Evolutionary conservation across 2,888 invertebrate genomes (phyloP).

Genomic region (Actias luna): DNA sequence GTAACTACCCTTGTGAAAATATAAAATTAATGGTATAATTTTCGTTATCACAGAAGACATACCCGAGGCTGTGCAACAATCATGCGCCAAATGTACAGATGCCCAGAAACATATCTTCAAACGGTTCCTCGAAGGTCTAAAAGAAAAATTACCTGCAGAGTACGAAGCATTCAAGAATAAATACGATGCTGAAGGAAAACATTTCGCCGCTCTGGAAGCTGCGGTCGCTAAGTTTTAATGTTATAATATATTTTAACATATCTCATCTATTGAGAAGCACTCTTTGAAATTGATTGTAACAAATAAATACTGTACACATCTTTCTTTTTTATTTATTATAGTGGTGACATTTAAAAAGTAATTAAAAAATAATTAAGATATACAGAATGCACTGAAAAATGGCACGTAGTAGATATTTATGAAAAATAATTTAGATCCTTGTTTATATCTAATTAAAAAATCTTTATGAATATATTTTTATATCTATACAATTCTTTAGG

Average conservation of each 20-base stretch:
- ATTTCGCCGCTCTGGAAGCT: constrained; percentile 74
- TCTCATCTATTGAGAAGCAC: background rate
- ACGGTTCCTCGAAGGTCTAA: constrained; percentile 77
- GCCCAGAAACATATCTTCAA: constrained; percentile 84
- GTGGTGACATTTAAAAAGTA: background rate
- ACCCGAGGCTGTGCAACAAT: constrained; percentile 83
- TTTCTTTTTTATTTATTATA: background rate
- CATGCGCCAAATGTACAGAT: constrained; percentile 84
- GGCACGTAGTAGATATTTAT: no score
- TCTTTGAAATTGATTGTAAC: background rate
- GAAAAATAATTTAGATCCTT: background rate
- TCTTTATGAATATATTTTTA: no score
- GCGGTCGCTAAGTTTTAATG: constrained; percentile 42
- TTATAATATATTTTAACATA: constrained; percentile 1
- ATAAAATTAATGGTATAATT: background rate
- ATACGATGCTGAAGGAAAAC: constrained; percentile 82
- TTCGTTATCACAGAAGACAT: constrained; percentile 74
- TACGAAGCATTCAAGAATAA: constrained; percentile 73
- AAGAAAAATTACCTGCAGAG: constrained; percentile 71
- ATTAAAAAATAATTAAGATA: no score
- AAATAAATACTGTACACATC: background rate
- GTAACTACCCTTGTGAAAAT: background rate
- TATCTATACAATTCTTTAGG: no score
- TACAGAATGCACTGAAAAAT: no score
- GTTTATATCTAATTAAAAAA: background rate